These are phyloP conservation scores for Eupithecia pulchellata DNA, from an alignment of 2,888 invertebrate species.

Conservation along the genomic window DNA sequence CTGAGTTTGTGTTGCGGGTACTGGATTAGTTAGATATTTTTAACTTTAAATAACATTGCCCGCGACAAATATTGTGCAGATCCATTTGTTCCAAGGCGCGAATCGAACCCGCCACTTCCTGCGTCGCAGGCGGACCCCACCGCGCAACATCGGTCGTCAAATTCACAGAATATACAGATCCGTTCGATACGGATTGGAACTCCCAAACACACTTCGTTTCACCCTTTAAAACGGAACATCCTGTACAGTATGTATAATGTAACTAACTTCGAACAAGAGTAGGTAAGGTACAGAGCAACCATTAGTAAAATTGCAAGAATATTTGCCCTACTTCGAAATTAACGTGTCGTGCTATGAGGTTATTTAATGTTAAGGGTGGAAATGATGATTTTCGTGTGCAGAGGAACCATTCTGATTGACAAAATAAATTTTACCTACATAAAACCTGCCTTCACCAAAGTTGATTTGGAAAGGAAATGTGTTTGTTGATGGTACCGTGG, in stretches of 20 bases:
- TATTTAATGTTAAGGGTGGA: background rate
- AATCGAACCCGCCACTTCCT: no score
- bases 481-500: no score
- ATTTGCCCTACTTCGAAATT: background rate
- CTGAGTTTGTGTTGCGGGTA: no score
- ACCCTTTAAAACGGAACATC: background rate
- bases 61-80: no score
- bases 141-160: no score
- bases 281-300: background rate
- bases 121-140: no score
- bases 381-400: background rate
- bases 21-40: no score
- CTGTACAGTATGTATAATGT: background rate
- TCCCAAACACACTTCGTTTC: background rate
- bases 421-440: background rate
- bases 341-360: background rate
- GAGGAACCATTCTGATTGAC: background rate
- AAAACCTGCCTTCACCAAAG: background rate
- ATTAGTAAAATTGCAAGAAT: constrained; percentile 8
- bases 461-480: background rate
- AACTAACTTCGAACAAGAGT: constrained; percentile 6
- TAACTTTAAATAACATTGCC: no score
- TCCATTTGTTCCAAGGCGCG: no score
- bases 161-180: background rate
- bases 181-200: background rate